Conservation (phyloP, 1,140 invertebrate species). For the Drosophila littoralis region DNA sequence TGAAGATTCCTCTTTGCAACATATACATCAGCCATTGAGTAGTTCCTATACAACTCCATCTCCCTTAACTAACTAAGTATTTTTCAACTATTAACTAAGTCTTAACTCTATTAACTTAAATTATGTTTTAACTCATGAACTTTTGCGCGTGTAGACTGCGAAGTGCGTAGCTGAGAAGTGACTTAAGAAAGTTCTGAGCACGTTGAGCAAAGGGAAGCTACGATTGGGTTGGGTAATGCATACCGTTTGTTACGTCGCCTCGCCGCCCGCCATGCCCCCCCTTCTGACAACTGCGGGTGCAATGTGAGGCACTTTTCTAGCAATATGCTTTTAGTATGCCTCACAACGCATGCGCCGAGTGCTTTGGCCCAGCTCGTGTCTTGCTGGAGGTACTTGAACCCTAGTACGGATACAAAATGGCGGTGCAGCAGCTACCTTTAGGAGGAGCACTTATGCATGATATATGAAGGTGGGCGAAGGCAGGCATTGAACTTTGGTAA, state of each 20-base stretch:
- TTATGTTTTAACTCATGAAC: neutral
- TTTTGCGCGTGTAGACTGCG: neutral
- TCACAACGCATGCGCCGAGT: slow-evolving; percentile 59
- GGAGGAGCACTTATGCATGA: slow-evolving; percentile 47
- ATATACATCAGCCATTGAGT: too few species aligned
- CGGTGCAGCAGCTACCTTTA: slow-evolving; percentile 52
- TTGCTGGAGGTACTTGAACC: slow-evolving; percentile 75
- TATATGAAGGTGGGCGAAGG: slow-evolving; percentile 57
- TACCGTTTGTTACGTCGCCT: neutral
- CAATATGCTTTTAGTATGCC: slow-evolving; percentile 26
- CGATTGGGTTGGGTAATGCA: slow-evolving; percentile 42
- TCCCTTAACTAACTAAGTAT: too few species aligned
- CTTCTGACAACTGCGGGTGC: slow-evolving; percentile 22
- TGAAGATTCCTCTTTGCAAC: too few species aligned
- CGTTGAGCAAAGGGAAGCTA: slow-evolving; percentile 38
- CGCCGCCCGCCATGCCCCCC: neutral
- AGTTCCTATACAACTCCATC: too few species aligned
- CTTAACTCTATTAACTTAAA: neutral
- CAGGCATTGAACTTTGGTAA: slow-evolving; percentile 61
- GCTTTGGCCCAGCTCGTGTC: slow-evolving; percentile 44
- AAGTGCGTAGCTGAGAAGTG: slow-evolving; percentile 39
- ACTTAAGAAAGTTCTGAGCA: slow-evolving; percentile 41
- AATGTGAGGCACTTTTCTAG: slow-evolving; percentile 53
- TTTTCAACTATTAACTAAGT: too few species aligned
- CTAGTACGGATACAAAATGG: slow-evolving; percentile 61